A percentile compares a stretch with the other conserved stretches of the same genome.
Evolutionary conservation across 2,888 invertebrate species (phyloP).

Genomic region (Ichneumoninae sp.): DNA sequence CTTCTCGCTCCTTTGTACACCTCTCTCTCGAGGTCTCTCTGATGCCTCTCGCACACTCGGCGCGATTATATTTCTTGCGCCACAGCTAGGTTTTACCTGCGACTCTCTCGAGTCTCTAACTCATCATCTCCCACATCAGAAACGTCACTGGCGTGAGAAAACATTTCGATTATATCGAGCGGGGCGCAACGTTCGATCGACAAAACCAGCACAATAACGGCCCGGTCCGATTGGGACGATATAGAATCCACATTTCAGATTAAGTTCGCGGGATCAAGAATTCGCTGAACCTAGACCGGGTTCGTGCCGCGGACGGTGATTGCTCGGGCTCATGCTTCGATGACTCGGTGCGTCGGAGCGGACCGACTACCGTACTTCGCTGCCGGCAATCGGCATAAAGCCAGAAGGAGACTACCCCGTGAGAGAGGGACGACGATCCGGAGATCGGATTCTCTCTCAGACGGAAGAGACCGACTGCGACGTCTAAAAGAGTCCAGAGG

Average conservation of each 20-base stretch:
- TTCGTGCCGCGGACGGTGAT: not conserved
- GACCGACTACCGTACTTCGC: constrained; percentile 20
- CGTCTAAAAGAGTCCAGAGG: constrained; percentile 34
- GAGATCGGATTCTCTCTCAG: constrained; percentile 45
- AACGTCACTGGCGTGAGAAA: constrained; percentile 49
- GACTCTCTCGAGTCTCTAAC: constrained; percentile 44
- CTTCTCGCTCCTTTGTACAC: constrained; percentile 43
- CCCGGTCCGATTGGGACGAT: not conserved
- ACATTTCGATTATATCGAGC: constrained; percentile 39
- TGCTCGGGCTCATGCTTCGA: not conserved
- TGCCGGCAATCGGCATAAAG: constrained; percentile 13
- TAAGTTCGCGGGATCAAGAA: not conserved
- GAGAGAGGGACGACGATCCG: constrained; percentile 29
- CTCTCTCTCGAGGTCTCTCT: constrained; percentile 21
- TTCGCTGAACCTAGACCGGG: not conserved
- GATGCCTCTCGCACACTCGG: constrained; percentile 26
- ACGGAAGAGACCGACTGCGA: constrained; percentile 28
- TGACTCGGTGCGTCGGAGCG: constrained; percentile 24
- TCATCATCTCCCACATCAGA: constrained; percentile 59
- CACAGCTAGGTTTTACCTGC: constrained; percentile 61
- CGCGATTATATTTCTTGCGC: constrained; percentile 78
- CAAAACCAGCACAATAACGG: not conserved
- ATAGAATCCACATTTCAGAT: not conserved
- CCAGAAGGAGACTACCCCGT: not conserved
- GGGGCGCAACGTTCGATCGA: not conserved